Conservation (phyloP, 1,140 invertebrate species). For the Chionoecetes opilio region DNA sequence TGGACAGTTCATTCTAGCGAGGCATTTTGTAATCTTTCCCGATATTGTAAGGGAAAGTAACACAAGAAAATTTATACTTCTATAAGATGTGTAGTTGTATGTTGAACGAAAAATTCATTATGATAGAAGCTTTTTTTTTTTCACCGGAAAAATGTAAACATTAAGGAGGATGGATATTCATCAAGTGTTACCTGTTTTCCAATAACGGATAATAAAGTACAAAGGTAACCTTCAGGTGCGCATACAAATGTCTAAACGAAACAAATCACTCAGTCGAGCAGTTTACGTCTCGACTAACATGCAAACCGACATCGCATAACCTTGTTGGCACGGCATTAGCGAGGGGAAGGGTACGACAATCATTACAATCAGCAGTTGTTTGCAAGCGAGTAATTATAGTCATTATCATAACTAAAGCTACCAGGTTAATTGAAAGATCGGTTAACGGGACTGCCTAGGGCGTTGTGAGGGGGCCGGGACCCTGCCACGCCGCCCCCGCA, state of each 20-base stretch:
- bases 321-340: neutral
- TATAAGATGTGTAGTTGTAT: neutral
- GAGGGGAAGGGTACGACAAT: neutral
- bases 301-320: conserved; percentile 40
- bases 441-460: neutral
- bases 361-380: conserved; percentile 45
- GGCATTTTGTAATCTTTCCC: conserved; percentile 55
- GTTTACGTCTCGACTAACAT: conserved; percentile 9
- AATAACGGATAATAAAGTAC: neutral
- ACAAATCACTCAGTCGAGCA: neutral
- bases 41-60: neutral
- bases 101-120: no score
- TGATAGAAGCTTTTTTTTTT: neutral
- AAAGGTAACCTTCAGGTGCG: neutral
- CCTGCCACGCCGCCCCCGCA: neutral
- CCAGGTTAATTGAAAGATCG: conserved; percentile 35
- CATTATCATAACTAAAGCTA: conserved; percentile 41
- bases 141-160: no score
- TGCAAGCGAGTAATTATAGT: conserved; percentile 23
- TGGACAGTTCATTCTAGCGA: conserved; percentile 41
- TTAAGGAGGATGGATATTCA: no score
- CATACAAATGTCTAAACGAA: neutral
- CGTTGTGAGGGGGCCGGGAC: neutral
- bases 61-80: neutral
- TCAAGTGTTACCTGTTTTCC: neutral